Conservation (phyloP, 2,888 invertebrate genomes). For the Tipula helvola region DNA sequence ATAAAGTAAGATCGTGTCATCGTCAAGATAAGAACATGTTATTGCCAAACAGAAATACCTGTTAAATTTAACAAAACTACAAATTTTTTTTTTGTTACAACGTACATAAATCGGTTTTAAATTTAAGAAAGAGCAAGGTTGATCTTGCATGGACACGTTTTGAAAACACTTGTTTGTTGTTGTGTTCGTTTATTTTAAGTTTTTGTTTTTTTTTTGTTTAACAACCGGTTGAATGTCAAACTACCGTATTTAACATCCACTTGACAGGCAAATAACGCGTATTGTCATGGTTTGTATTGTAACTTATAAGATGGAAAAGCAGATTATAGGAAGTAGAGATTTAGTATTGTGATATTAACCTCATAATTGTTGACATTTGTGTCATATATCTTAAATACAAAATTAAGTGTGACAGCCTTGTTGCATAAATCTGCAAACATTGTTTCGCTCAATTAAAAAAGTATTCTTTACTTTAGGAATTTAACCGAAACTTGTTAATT, state of each 20-base stretch:
- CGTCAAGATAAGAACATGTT: neutral
- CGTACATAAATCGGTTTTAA: neutral
- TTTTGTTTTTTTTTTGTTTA: neutral
- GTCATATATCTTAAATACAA: too few species aligned
- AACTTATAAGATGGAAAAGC: neutral
- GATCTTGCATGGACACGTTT: neutral
- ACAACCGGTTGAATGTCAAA: neutral
- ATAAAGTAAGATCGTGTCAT: too few species aligned
- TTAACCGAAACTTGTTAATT: too few species aligned
- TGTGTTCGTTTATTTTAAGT: neutral
- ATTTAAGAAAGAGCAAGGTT: neutral
- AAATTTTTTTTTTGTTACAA: neutral
- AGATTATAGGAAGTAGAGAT: neutral
- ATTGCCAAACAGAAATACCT: neutral
- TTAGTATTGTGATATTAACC: neutral
- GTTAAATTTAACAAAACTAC: neutral
- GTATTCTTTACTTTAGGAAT: too few species aligned
- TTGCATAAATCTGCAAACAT: neutral
- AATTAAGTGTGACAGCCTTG: neutral
- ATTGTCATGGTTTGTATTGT: neutral
- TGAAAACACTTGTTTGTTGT: neutral
- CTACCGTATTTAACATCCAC: neutral
- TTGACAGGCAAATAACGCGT: neutral
- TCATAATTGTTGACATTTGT: neutral
- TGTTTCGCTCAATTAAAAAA: too few species aligned